Evolutionary conservation across 2,113 vertebrate species (phyloP).

Genomic region (Thalassoma bifasciatum): DNA sequence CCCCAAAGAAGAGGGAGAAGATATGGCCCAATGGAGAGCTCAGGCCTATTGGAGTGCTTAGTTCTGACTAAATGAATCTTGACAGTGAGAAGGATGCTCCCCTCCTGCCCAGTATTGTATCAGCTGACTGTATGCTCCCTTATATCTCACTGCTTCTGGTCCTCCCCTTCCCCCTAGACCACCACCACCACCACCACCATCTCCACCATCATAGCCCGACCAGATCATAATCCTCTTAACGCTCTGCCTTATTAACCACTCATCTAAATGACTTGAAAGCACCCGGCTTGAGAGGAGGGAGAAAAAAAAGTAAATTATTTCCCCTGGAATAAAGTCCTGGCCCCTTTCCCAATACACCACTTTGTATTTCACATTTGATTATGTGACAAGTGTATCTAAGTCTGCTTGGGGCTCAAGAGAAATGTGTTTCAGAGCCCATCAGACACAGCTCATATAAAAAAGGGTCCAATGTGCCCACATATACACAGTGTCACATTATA

Average conservation of each 20-base stretch:
- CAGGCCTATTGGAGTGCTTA: slow-evolving; percentile 79
- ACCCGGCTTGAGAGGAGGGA: slow-evolving; percentile 61
- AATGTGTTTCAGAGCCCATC: slow-evolving; percentile 77
- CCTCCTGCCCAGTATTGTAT: slow-evolving; percentile 76
- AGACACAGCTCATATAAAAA: slow-evolving; percentile 70
- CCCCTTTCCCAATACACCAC: slow-evolving; percentile 74
- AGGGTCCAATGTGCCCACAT: slow-evolving; percentile 48
- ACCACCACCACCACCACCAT: slow-evolving; percentile 9
- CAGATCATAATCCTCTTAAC: slow-evolving; percentile 87
- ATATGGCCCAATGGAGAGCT: slow-evolving; percentile 78
- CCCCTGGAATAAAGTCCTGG: slow-evolving; percentile 78
- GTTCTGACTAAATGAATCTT: slow-evolving; percentile 85
- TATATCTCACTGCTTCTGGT: slow-evolving; percentile 55
- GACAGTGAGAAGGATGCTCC: slow-evolving; percentile 83
- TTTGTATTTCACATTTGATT: slow-evolving; percentile 83
- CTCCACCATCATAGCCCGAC: slow-evolving; percentile 70
- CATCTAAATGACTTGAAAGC: slow-evolving; percentile 87
- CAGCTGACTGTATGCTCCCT: slow-evolving; percentile 42
- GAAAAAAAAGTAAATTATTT: slow-evolving; percentile 80
- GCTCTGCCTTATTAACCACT: slow-evolving; percentile 87
- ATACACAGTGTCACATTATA: slow-evolving; percentile 23
- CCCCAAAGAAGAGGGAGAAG: slow-evolving; percentile 69
- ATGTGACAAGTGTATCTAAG: slow-evolving; percentile 87
- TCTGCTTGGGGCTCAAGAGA: slow-evolving; percentile 74
- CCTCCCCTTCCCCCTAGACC: slow-evolving; percentile 44